A percentile compares a stretch with the other conserved stretches of the same genome.
phyloP scores from a whole-genome alignment of 2,797 vertebrate genomes.

The Enteromius thamalakanensis region DNA sequence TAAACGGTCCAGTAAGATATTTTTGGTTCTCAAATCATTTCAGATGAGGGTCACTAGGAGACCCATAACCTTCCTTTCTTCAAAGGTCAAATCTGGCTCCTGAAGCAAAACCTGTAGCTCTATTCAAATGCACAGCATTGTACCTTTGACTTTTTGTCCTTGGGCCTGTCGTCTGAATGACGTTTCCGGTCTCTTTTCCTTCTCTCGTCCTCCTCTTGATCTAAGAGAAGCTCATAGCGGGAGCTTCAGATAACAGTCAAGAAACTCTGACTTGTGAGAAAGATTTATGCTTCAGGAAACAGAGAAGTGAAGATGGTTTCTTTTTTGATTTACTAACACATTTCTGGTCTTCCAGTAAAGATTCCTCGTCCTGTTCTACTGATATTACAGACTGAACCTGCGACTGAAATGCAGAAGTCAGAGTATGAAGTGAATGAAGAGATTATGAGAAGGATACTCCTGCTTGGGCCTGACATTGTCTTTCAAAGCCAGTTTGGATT shows the following conservation, averaged over 20 bases:
- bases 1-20: not conserved
- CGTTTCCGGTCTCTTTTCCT: conserved; percentile 88
- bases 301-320: too few relatives aligned
- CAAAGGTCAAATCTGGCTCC: not conserved
- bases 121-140: not conserved
- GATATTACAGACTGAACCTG: not conserved
- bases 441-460: conserved; percentile 88
- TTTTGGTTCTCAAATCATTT: not conserved
- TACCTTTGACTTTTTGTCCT: conserved; percentile 87
- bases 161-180: conserved; percentile 83
- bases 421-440: not conserved
- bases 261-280: conserved; percentile 61
- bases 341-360: not conserved
- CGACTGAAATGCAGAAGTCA: not conserved
- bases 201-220: conserved; percentile 82
- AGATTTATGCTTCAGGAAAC: not conserved
- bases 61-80: too few relatives aligned
- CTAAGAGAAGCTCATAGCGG: conserved; percentile 89
- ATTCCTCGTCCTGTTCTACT: not conserved
- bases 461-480: conserved; percentile 89
- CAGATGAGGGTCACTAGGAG: not conserved
- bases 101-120: not conserved
- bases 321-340: too few relatives aligned
- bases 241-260: conserved; percentile 78
- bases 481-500: conserved; percentile 88